phyloP scores from a whole-genome alignment of 1,140 invertebrate species.

The Meloidogyne hapla region DNA sequence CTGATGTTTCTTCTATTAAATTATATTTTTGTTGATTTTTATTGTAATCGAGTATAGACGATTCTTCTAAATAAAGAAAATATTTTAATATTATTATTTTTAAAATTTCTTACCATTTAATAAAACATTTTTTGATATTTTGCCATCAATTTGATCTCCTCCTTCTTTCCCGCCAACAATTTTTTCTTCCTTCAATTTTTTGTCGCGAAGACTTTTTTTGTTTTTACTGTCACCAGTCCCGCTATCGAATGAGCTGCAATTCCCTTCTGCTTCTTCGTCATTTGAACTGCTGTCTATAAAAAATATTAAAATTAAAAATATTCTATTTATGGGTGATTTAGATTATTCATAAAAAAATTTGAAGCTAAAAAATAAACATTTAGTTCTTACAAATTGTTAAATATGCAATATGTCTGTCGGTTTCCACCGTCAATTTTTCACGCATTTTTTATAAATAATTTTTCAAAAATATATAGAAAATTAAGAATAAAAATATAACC shows the following conservation, averaged over 20 bases:
- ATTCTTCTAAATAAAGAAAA: no score
- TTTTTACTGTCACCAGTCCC: not conserved
- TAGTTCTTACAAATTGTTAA: conserved; percentile 49
- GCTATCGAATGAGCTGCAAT: not conserved
- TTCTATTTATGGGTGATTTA: not conserved
- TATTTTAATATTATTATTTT: no score
- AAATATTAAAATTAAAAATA: not conserved
- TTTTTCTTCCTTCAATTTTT: conserved; percentile 14
- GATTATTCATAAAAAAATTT: not conserved
- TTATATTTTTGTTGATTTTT: not conserved
- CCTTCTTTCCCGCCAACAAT: not conserved
- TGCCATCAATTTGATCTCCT: not conserved
- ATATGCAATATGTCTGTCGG: conserved; percentile 47
- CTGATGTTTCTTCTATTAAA: not conserved
- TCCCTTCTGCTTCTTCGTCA: conserved; percentile 35
- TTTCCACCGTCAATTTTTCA: conserved; percentile 49
- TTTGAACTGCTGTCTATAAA: conserved; percentile 59
- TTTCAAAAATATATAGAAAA: not conserved
- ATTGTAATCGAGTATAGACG: no score
- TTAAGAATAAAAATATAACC: not conserved
- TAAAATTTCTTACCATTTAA: conserved; percentile 6
- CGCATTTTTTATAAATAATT: conserved; percentile 35
- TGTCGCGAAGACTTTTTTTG: not conserved
- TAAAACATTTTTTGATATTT: not conserved
- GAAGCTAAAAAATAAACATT: not conserved